A percentile compares a stretch with the other conserved stretches of the same genome.
Conservation (phyloP, 2,888 invertebrate species). For the Spicauda simplicius region DNA sequence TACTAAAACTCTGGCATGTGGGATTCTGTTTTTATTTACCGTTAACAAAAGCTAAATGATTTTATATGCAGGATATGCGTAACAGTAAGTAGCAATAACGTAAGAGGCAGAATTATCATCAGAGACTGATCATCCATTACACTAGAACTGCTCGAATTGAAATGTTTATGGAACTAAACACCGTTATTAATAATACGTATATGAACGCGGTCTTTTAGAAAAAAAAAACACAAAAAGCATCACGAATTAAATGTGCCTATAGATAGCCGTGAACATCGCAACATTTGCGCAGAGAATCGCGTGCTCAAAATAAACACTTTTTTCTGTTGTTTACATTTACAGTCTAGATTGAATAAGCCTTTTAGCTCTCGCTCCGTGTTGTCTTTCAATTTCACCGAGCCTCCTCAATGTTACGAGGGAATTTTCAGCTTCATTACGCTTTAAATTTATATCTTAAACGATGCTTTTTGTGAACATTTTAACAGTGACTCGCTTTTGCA, state of each 20-base stretch:
- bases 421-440: conserved; percentile 9
- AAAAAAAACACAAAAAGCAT: neutral
- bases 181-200: no score
- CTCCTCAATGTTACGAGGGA: conserved; percentile 7
- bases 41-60: no score
- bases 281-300: neutral
- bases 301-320: conserved; percentile 9
- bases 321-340: conserved; percentile 14
- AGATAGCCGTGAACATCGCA: neutral
- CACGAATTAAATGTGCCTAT: neutral
- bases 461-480: neutral
- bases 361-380: conserved; percentile 12
- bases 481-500: neutral
- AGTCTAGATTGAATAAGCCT: conserved; percentile 8
- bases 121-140: no score
- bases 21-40: no score
- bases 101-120: no score
- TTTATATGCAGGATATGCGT: no score
- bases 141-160: no score
- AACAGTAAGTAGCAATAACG: no score
- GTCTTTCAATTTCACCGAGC: conserved; percentile 16
- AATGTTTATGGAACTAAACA: no score
- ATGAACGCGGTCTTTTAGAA: neutral
- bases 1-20: no score
- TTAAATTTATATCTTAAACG: neutral